These are phyloP conservation scores for Eptesicus fuscus DNA, from an alignment of 2,113 vertebrate genomes.

Conservation along the genomic window DNA sequence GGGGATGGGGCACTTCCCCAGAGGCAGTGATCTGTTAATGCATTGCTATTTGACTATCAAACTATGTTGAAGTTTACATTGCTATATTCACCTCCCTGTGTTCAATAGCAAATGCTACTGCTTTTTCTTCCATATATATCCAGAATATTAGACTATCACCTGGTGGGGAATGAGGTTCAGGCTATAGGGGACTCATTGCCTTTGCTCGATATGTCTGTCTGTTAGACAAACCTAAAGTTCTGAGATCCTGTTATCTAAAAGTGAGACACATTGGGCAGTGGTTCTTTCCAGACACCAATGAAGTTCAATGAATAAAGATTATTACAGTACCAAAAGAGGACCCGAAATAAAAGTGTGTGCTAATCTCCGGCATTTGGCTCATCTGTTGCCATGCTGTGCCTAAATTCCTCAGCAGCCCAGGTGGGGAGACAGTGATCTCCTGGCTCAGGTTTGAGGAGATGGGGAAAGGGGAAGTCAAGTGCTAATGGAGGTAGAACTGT, in stretches of 20 bases:
- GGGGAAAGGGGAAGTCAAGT: not conserved
- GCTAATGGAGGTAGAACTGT: not conserved
- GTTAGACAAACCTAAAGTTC: not conserved
- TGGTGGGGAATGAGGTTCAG: not conserved
- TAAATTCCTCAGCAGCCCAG: not conserved
- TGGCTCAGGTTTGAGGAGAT: not conserved
- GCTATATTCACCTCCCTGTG: not conserved
- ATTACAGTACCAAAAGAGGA: not conserved
- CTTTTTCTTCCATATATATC: not conserved
- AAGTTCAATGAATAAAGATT: not conserved
- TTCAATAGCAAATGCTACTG: not conserved
- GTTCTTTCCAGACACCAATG: not conserved
- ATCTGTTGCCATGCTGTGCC: too few relatives aligned
- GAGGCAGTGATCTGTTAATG: not conserved
- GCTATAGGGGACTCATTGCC: not conserved
- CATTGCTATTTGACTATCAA: slow-evolving; percentile 23
- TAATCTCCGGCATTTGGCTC: not conserved
- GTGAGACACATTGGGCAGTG: not conserved
- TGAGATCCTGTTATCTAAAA: not conserved
- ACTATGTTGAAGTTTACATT: not conserved
- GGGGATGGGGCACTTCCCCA: not conserved
- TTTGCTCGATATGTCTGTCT: not conserved
- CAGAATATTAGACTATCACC: not conserved
- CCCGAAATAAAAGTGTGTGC: not conserved
- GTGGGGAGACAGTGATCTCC: not conserved